phyloP scores from a whole-genome alignment of 1,140 invertebrate genomes.

The Adelges cooleyi region DNA sequence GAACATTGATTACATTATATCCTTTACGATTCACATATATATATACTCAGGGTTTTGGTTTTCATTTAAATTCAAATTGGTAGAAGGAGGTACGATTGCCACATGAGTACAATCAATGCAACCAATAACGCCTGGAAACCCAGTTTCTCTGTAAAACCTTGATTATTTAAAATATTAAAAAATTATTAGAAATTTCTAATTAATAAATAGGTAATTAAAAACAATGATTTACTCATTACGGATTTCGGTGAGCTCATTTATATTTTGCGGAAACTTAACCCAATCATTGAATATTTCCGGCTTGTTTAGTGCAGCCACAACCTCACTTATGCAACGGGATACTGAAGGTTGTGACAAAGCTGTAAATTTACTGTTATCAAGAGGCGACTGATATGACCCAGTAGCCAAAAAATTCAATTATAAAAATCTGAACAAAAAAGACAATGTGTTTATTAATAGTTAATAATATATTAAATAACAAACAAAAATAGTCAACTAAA shows the following conservation, averaged over 20 bases:
- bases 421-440: not conserved
- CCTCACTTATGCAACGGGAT: not conserved
- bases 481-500: not conserved
- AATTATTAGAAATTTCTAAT: too few species aligned
- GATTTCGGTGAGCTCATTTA: not conserved
- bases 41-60: not conserved
- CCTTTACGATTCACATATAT: not conserved
- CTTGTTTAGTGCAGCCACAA: not conserved
- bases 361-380: not conserved
- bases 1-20: not conserved
- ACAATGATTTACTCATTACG: not conserved
- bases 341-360: not conserved
- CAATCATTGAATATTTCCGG: not conserved
- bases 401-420: constrained; percentile 5
- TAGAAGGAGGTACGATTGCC: not conserved
- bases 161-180: too few species aligned
- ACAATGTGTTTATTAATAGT: not conserved
- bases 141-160: not conserved
- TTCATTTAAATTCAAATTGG: not conserved
- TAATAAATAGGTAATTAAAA: too few species aligned
- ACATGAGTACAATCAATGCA: not conserved
- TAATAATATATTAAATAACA: not conserved
- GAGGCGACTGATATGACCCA: not conserved
- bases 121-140: not conserved
- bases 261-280: not conserved